These are phyloP conservation scores for Siphamia tubifer DNA, from an alignment of 2,113 vertebrate species.

Conservation along the genomic window DNA sequence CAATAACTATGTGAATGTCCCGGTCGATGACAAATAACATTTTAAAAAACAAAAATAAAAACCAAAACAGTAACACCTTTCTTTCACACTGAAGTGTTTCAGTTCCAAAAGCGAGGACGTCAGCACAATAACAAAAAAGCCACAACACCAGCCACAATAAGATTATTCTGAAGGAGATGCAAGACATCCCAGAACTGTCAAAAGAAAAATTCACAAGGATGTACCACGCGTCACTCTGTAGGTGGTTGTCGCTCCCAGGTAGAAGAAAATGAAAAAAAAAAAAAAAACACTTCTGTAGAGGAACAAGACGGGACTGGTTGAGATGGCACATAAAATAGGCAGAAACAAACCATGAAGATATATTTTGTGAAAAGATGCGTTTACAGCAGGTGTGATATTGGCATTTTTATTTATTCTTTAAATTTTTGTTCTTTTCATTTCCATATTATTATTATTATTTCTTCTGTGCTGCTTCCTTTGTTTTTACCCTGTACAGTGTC, in stretches of 20 bases:
- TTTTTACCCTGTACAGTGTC: too few relatives aligned
- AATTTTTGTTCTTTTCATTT: too few relatives aligned
- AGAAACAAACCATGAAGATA: too few relatives aligned
- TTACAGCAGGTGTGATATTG: too few relatives aligned
- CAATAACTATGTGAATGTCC: not conserved
- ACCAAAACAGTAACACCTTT: not conserved
- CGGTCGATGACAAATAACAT: too few relatives aligned
- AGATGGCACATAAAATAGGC: too few relatives aligned
- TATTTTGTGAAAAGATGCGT: too few relatives aligned
- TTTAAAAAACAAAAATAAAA: too few relatives aligned
- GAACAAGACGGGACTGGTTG: too few relatives aligned
- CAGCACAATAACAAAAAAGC: not conserved
- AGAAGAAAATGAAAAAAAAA: not conserved
- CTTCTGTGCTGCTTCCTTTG: too few relatives aligned
- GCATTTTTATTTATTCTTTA: too few relatives aligned
- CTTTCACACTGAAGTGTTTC: not conserved
- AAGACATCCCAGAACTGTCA: constrained; percentile 14
- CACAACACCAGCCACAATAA: not conserved
- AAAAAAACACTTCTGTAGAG: not conserved
- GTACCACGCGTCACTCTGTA: not conserved
- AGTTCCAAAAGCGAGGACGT: not conserved
- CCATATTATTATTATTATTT: too few relatives aligned
- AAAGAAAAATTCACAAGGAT: not conserved
- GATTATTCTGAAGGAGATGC: not conserved
- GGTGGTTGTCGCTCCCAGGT: constrained; percentile 1